Evolutionary conservation across 2,113 vertebrate species (phyloP).

Genomic region (Fulmarus glacialis): DNA sequence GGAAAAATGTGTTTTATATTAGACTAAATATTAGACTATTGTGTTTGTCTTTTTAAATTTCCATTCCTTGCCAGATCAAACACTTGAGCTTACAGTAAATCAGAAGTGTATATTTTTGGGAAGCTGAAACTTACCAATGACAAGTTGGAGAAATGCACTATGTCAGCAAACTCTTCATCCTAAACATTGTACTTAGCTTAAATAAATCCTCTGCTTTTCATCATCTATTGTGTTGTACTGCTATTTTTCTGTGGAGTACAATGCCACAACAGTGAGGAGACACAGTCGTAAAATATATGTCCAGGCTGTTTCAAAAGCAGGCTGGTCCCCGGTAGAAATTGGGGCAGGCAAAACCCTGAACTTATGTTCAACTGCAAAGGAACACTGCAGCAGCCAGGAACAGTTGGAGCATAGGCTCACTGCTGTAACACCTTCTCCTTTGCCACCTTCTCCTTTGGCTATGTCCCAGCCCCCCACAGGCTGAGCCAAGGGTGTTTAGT

Average conservation of each 20-base stretch:
- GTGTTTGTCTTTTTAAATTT: background rate
- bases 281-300: background rate
- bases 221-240: background rate
- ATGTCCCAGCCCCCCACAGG: rapidly evolving
- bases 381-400: background rate
- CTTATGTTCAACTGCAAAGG: background rate
- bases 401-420: background rate
- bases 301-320: background rate
- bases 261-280: background rate
- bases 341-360: background rate
- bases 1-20: slow-evolving; percentile 13
- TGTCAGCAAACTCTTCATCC: background rate
- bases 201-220: background rate
- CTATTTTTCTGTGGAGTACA: background rate
- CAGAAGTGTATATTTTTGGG: background rate
- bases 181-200: background rate
- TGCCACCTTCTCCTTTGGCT: background rate
- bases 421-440: background rate
- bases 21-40: slow-evolving; percentile 10
- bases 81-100: background rate
- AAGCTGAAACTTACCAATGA: background rate
- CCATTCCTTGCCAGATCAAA: slow-evolving; percentile 18
- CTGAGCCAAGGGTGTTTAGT: background rate
- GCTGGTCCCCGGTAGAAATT: background rate
- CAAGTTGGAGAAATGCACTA: background rate